Evolutionary conservation across 1,140 invertebrate genomes (phyloP).

Genomic region (Ostrea denselamellosa): DNA sequence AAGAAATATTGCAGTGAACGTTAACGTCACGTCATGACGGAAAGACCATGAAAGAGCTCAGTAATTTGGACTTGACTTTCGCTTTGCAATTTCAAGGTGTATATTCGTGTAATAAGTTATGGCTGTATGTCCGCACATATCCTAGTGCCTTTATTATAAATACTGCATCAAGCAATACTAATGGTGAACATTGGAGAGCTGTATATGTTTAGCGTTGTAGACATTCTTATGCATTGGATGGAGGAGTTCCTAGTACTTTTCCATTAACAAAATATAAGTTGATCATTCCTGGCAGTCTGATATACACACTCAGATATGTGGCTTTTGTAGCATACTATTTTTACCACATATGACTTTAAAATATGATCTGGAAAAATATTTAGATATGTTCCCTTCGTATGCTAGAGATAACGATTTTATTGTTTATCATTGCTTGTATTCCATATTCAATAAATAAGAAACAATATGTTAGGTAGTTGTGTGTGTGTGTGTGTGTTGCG

Average conservation of each 20-base stretch:
- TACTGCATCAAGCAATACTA: background rate
- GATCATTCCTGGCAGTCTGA: background rate
- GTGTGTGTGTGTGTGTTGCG: background rate
- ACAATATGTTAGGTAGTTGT: background rate
- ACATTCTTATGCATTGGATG: background rate
- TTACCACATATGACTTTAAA: background rate
- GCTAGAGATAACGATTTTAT: background rate
- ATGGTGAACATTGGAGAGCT: background rate
- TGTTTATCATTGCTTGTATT: background rate
- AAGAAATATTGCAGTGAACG: background rate
- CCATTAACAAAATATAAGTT: background rate
- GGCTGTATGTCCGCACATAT: background rate
- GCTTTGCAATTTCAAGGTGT: conserved; percentile 11
- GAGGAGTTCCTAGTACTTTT: background rate
- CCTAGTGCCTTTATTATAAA: conserved; percentile 41
- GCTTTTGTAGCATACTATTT: background rate
- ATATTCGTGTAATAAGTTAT: conserved; percentile 26
- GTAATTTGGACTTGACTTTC: background rate
- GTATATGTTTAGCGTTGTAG: background rate
- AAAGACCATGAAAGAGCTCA: background rate
- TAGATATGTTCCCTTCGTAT: background rate
- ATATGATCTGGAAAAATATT: background rate
- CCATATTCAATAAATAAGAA: background rate
- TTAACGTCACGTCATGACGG: conserved; percentile 14
- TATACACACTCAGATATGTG: background rate